Percentiles rank a stretch among this genome's conserved stretches.
These are phyloP conservation scores for Myodes glareolus DNA, from an alignment of 2,113 vertebrate genomes.

Conservation along the genomic window DNA sequence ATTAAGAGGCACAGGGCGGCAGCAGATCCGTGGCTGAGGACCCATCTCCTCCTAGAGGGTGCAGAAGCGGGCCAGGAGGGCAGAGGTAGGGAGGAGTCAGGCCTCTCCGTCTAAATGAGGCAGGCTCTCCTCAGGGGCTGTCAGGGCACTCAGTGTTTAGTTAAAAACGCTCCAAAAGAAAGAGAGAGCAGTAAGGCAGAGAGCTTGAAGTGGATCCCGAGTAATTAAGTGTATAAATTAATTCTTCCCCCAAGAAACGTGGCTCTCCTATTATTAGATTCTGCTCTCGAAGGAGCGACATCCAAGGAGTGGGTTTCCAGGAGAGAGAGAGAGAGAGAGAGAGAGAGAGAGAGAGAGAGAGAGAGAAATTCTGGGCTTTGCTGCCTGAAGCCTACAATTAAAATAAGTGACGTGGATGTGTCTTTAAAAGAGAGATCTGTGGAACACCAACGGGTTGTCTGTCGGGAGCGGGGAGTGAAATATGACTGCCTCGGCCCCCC, in stretches of 20 bases:
- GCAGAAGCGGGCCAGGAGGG: neutral
- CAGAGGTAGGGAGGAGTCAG: neutral
- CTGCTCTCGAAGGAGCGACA: constrained; percentile 80
- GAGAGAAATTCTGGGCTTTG: constrained; percentile 19
- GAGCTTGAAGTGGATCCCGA: constrained; percentile 84
- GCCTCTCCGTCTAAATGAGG: neutral
- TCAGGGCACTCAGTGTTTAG: constrained; percentile 36
- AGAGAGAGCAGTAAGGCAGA: constrained; percentile 45
- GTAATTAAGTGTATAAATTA: constrained; percentile 91
- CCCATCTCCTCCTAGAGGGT: neutral
- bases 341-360: neutral
- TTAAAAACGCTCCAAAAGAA: constrained; percentile 78
- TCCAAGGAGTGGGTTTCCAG: constrained; percentile 76
- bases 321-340: neutral
- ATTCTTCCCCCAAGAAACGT: constrained; percentile 88
- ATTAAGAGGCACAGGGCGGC: fast-evolving
- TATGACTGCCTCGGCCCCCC: constrained; percentile 83
- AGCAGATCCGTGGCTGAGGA: neutral
- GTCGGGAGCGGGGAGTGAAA: constrained; percentile 85
- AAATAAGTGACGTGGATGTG: constrained; percentile 86
- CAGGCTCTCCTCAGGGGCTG: constrained; percentile 54
- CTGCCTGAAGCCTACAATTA: constrained; percentile 88
- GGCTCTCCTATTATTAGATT: constrained; percentile 86
- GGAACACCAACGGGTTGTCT: constrained; percentile 87
- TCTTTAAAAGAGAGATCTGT: constrained; percentile 90